phyloP scores from a whole-genome alignment of 1,140 invertebrate species.

The Megathymus violae region DNA sequence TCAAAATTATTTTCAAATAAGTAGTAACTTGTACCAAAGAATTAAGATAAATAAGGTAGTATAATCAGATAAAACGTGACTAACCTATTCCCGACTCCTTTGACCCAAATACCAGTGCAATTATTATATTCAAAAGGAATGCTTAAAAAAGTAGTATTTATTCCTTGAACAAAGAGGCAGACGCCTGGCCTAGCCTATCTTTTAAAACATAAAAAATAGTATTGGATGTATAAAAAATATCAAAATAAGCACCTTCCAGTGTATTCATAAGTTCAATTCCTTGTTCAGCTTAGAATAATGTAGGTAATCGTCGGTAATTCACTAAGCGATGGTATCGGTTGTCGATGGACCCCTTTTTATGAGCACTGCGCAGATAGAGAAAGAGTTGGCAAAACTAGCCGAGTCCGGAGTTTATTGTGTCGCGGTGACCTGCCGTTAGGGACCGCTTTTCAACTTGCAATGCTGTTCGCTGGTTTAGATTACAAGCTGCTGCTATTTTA shows the following conservation, averaged over 20 bases:
- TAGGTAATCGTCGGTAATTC: slow-evolving; percentile 57
- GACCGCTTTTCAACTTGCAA: not conserved
- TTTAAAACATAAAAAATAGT: too few species aligned
- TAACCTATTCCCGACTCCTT: too few species aligned
- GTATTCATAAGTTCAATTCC: slow-evolving; percentile 14
- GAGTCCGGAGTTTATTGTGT: slow-evolving; percentile 19
- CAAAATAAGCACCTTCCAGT: slow-evolving; percentile 20
- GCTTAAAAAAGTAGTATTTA: too few species aligned
- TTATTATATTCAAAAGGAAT: too few species aligned
- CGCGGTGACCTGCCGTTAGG: slow-evolving; percentile 20
- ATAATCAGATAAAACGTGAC: too few species aligned
- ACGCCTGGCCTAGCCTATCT: too few species aligned
- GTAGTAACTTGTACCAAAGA: too few species aligned
- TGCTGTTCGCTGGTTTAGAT: not conserved
- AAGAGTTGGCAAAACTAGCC: slow-evolving; percentile 50
- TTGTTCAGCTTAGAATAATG: slow-evolving; percentile 53
- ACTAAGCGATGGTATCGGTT: slow-evolving; percentile 70
- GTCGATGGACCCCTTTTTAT: slow-evolving; percentile 72
- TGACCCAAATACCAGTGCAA: too few species aligned
- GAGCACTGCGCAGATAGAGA: slow-evolving; percentile 61
- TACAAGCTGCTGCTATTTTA: not conserved
- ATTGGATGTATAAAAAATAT: too few species aligned
- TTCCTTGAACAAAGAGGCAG: too few species aligned
- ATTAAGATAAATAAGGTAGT: too few species aligned
- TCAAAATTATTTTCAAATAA: too few species aligned